Percentiles rank a stretch among this genome's conserved stretches.
Conservation (phyloP, 2,113 vertebrate genomes). For the Notarius lentiginosus region DNA sequence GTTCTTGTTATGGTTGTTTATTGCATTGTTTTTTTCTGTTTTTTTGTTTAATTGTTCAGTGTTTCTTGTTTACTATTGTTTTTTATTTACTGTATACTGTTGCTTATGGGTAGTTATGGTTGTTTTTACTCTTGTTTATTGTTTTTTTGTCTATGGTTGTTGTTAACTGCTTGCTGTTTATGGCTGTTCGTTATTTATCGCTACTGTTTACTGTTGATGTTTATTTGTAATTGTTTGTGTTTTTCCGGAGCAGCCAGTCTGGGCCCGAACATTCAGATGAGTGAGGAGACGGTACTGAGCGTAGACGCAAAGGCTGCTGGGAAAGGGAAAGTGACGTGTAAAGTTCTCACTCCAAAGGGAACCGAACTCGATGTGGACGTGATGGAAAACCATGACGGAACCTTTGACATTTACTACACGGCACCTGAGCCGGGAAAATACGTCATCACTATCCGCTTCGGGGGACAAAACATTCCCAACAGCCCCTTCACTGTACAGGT, state of each 20-base stretch:
- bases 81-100: not conserved
- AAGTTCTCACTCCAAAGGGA: slow-evolving; percentile 83
- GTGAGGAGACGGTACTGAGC: slow-evolving; percentile 81
- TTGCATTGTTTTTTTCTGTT: not conserved
- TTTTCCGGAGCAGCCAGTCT: slow-evolving; percentile 72
- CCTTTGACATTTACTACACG: slow-evolving; percentile 93
- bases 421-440: slow-evolving; percentile 90
- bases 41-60: not conserved
- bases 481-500: slow-evolving; percentile 91
- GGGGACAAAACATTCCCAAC: slow-evolving; percentile 88
- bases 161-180: not conserved
- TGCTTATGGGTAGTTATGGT: not conserved
- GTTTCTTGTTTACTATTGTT: not conserved
- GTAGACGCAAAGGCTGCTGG: slow-evolving; percentile 86
- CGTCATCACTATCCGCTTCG: slow-evolving; percentile 89
- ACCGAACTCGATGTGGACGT: slow-evolving; percentile 86
- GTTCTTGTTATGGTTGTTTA: not conserved
- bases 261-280: slow-evolving; percentile 80
- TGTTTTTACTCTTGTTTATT: no score
- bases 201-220: not conserved
- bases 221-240: not conserved
- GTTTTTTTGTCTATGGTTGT: not conserved
- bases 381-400: slow-evolving; percentile 82
- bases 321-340: slow-evolving; percentile 90
- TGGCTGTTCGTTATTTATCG: not conserved